Percentiles rank a stretch among this genome's conserved stretches.
These are phyloP conservation scores for Cossypha heuglini DNA, from an alignment of 2,797 vertebrate species.

Conservation along the genomic window DNA sequence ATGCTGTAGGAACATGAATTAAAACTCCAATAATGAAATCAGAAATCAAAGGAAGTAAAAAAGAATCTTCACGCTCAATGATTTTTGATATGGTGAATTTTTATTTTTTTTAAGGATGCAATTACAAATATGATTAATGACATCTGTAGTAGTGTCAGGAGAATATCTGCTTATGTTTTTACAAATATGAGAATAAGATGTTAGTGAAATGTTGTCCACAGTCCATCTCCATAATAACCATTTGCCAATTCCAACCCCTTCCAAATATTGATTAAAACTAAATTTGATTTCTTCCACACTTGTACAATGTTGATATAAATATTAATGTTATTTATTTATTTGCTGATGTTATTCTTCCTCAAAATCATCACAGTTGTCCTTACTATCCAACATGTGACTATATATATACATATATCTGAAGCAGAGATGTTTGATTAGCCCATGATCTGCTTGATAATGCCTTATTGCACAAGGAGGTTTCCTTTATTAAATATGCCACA, in stretches of 20 bases:
- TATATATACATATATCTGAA: background rate
- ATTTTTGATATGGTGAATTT: background rate
- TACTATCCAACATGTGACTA: background rate
- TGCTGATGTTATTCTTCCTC: background rate
- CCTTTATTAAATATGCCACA: background rate
- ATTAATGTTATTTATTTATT: background rate
- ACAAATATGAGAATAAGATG: background rate
- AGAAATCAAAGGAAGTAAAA: background rate
- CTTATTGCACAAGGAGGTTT: background rate
- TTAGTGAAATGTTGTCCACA: background rate
- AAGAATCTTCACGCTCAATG: background rate
- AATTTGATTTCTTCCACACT: background rate
- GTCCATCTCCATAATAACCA: background rate
- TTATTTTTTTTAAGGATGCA: background rate
- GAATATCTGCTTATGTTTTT: background rate
- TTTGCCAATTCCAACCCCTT: background rate
- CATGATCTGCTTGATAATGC: background rate
- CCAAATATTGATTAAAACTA: background rate
- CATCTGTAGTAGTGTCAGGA: background rate
- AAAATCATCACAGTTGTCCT: background rate
- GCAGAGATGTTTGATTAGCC: background rate
- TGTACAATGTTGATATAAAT: background rate
- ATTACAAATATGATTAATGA: background rate
- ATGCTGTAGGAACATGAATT: background rate
- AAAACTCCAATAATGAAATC: background rate